These are phyloP conservation scores for Hippocampus zosterae DNA, from an alignment of 2,113 vertebrate genomes.

Conservation along the genomic window DNA sequence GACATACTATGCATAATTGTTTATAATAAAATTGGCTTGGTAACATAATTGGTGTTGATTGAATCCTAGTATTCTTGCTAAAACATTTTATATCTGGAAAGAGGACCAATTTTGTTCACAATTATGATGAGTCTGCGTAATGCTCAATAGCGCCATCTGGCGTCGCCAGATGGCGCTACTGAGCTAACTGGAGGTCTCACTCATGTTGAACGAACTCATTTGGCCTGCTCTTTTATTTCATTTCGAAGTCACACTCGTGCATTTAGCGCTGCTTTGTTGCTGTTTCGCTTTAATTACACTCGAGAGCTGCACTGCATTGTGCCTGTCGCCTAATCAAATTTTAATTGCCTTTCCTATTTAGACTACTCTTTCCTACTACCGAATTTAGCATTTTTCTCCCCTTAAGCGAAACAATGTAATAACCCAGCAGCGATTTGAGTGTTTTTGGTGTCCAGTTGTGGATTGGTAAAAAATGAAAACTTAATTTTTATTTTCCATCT, in stretches of 20 bases:
- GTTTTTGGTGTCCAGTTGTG: not conserved
- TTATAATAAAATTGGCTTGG: too few relatives aligned
- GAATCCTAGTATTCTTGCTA: too few relatives aligned
- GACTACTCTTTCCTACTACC: not conserved
- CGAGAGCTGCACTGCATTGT: slow-evolving; percentile 20
- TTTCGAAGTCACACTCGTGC: slow-evolving; percentile 8
- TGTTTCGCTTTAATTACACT: slow-evolving; percentile 33
- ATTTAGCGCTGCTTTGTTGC: slow-evolving; percentile 20
- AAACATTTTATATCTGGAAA: too few relatives aligned
- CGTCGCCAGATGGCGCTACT: too few relatives aligned
- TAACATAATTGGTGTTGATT: too few relatives aligned
- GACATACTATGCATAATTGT: too few relatives aligned
- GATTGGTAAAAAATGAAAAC: not conserved
- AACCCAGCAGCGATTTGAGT: slow-evolving; percentile 6
- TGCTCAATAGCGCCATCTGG: too few relatives aligned
- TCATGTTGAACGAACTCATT: slow-evolving; percentile 22
- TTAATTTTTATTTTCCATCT: not conserved
- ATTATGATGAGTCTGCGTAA: too few relatives aligned
- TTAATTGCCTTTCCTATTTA: slow-evolving; percentile 30
- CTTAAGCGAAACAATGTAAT: slow-evolving; percentile 14
- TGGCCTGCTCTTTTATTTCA: slow-evolving; percentile 25
- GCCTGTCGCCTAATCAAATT: slow-evolving; percentile 29
- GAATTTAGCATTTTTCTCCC: slow-evolving; percentile 18
- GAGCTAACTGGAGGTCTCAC: slow-evolving; percentile 13
- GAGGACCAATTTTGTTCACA: too few relatives aligned